Conservation (phyloP, 2,888 invertebrate species). For the Odontothrips loti region DNA sequence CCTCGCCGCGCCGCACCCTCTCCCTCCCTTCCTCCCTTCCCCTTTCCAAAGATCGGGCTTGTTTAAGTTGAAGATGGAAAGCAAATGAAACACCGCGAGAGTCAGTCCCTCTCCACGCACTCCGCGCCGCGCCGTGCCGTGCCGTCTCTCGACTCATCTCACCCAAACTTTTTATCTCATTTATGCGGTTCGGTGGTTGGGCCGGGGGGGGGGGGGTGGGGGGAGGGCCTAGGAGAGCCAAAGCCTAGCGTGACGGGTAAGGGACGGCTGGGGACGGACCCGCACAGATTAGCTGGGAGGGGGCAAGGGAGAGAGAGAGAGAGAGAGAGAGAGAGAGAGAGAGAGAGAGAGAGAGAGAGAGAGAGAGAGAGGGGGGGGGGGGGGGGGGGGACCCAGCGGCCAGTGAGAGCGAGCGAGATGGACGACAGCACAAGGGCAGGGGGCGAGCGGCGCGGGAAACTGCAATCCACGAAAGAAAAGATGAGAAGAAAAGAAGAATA, state of each 20-base stretch:
- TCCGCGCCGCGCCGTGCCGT: background rate
- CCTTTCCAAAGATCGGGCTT: background rate
- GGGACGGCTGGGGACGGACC: no score
- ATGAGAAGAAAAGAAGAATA: no score
- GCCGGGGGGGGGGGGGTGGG: background rate
- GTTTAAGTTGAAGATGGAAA: conserved; percentile 23
- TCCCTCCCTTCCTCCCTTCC: background rate
- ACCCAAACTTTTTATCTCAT: conserved; percentile 18
- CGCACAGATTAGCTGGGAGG: background rate
- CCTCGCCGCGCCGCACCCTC: background rate
- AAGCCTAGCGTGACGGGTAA: background rate
- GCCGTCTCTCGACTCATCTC: background rate
- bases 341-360: background rate
- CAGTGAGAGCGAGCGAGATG: no score
- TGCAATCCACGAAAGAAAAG: no score
- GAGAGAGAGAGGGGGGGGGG: background rate
- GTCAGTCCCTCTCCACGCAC: no score
- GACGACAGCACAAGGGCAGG: no score
- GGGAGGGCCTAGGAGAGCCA: background rate
- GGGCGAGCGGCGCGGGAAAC: no score
- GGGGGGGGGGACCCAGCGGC: no score
- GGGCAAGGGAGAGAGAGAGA: background rate
- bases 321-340: background rate
- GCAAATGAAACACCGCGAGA: conserved; percentile 1
- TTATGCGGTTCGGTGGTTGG: conserved; percentile 3